Evolutionary conservation across 2,888 invertebrate genomes (phyloP), one percentile per base, ranked within the genome.

Genomic region (Hypomecis punctinalis): DNA sequence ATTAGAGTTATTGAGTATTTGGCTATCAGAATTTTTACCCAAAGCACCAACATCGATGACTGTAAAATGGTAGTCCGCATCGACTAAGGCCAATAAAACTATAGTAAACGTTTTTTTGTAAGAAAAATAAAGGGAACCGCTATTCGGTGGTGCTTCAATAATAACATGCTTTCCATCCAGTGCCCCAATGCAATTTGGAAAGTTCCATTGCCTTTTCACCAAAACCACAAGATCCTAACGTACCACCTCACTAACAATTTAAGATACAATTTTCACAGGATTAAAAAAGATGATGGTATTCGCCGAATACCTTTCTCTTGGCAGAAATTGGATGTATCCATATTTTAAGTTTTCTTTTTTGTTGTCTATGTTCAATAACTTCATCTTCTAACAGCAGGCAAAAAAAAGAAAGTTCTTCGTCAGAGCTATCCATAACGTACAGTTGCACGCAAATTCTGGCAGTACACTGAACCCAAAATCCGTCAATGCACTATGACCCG

Each of bases 381-480:
- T 46, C 36, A 9, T 39, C 43, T 43, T 56, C 56, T 56, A 46
- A 47, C 48, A 57, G 39, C 57, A 57, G 47, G 40, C 43, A 57
- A 57, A 57, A 40, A 39, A 47, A 36, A 51, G 39, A 48, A 40
- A 48, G 57, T 57, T 57, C 57, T 57, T 57, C 57, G n/a, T 43
- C 43, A 43, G n/a, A n/a, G n/a, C n/a, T n/a, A 40, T 40, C 40
- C 40, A 40, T 40, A 40, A 40, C 61, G n/a, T n/a, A 61, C 55
- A 61, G 61, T 61, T 61, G 49, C 54, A 61, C 43, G 45, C 61
- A 40, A 61, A 55, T 49, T 48, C 61, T 55, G 61, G 45, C 55
- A 61, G 61, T 61, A 54, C 61, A 61, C 61, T 61, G 61, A 54
- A 43, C 61, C 55, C 61, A 61, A 61, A 61, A 55, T 55, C 61